phyloP scores from a whole-genome alignment of 2,888 invertebrate species.

The Eumerus sabulonum region DNA sequence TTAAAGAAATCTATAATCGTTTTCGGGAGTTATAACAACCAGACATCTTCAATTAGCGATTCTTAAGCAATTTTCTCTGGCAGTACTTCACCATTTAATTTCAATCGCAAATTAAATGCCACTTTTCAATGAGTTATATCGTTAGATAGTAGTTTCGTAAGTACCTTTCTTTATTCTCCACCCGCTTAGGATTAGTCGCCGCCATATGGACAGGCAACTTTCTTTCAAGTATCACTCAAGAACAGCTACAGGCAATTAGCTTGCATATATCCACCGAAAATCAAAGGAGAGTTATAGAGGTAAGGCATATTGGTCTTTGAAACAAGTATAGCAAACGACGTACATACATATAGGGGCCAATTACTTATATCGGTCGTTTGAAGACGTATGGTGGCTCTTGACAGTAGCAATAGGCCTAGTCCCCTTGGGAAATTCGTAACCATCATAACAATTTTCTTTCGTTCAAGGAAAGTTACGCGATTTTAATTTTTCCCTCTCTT shows the following conservation, averaged over 20 bases:
- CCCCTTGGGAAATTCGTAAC: conserved; percentile 42
- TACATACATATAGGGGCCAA: conserved; percentile 46
- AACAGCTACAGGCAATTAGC: conserved; percentile 36
- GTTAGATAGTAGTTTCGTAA: no score
- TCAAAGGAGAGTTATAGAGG: conserved; percentile 1
- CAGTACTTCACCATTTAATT: no score
- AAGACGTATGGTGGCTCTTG: conserved; percentile 31
- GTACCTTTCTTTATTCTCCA: no score
- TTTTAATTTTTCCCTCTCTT: neutral
- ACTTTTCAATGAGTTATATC: no score
- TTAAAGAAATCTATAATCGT: no score
- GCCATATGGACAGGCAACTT: conserved; percentile 32
- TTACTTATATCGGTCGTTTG: conserved; percentile 33
- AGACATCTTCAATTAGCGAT: no score
- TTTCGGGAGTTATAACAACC: no score
- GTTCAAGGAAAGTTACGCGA: conserved; percentile 25
- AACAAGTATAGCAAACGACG: neutral
- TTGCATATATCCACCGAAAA: conserved; percentile 24
- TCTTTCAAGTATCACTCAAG: conserved; percentile 30
- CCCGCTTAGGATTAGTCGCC: conserved; percentile 15
- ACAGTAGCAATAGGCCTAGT: conserved; percentile 5
- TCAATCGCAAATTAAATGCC: no score
- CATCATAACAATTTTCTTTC: conserved; percentile 18
- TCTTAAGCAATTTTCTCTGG: no score
- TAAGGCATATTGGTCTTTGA: conserved; percentile 13